Evolutionary conservation across 2,797 vertebrate species (phyloP), one percentile per base, ranked within the genome.

Genomic region (Bufotes viridis): DNA sequence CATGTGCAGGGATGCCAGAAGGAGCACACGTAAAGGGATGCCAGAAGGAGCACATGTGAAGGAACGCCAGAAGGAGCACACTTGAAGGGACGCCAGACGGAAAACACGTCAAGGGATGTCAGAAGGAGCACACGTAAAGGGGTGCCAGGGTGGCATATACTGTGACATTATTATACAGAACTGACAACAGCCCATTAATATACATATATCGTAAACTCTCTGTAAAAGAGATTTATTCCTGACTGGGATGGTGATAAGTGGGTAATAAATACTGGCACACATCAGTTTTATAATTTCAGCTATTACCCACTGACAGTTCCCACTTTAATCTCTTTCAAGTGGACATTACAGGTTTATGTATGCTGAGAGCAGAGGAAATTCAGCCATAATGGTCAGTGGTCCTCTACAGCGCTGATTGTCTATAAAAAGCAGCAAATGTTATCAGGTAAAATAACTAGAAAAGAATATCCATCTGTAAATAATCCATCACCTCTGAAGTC

Each of bases 151-250:
- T 42, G 42, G 42, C 42, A 42, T 42, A 42, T 42, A 42, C 42
- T 15, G 74, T 55, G 75, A 78, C 51, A 78, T 55, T 78, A 78
- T 78, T 78, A 78, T 78, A 78, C 53, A 78, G 51, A 78, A 78
- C 75, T 55, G 75, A 78, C 75, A 78, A 55, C 75, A 78, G 75
- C 75, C 51, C 51, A 78, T 78, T 78, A 78, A 78, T 78, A 78
- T 78, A 78, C 75, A 78, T 78, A 51, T 78, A 78, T 55, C 75
- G 53, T 78, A 78, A 78, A 78, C 75, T 78, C 75, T 78, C 75
- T 55, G 75, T 78, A 78, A 78, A 75, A 78, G 75, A 78, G 75
- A 78, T 78, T 78, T 78, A 78, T 78, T n/a, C 75, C 75, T 78
- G 75, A 53, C 75, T 78, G 15, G 51, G 49, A 78, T 13, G 75